These are phyloP conservation scores for Oithona nana DNA, from an alignment of 2,888 invertebrate species.

Conservation along the genomic window DNA sequence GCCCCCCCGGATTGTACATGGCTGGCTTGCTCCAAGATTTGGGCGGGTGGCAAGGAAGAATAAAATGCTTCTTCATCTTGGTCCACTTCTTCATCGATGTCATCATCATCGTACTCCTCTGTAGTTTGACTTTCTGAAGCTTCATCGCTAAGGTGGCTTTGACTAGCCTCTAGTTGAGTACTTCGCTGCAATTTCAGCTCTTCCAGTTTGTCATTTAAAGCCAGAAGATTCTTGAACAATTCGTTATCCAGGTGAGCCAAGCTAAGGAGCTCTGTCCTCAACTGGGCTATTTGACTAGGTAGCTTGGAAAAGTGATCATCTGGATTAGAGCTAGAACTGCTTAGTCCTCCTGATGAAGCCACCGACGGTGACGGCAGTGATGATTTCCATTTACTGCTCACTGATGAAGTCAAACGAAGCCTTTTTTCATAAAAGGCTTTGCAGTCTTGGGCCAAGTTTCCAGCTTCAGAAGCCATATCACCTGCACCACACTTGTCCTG, in stretches of 20 bases:
- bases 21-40: not conserved
- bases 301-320: not conserved
- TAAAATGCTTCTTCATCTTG: not conserved
- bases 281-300: not conserved
- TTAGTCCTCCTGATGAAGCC: no score
- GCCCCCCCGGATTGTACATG: no score
- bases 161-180: not conserved
- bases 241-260: slow-evolving; percentile 22
- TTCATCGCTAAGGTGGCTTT: not conserved
- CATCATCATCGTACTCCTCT: not conserved
- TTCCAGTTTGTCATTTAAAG: slow-evolving; percentile 21
- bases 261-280: slow-evolving; percentile 1
- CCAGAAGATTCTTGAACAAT: slow-evolving; percentile 21
- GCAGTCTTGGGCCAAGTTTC: slow-evolving; percentile 1
- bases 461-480: no score
- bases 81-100: not conserved
- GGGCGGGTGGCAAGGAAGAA: not conserved
- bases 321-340: not conserved
- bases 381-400: not conserved
- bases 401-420: not conserved
- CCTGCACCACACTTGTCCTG: no score
- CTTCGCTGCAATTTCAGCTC: slow-evolving; percentile 19
- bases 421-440: not conserved
- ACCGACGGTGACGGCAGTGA: not conserved
- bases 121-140: not conserved